Conservation (phyloP, 2,888 invertebrate species). For the Noctua janthe region DNA sequence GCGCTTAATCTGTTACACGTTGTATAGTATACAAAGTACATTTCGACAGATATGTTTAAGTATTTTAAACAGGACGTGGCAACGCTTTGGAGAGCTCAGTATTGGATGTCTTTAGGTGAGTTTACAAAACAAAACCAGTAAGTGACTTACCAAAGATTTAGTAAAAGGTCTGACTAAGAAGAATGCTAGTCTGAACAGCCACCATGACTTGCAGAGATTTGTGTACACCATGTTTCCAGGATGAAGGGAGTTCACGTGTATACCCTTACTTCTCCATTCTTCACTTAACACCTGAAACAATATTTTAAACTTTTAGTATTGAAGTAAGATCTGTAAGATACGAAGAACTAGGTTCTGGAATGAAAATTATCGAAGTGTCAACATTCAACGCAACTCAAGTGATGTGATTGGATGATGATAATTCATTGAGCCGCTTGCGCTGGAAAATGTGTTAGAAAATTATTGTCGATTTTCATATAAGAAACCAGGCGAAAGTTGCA, state of each 20-base stretch:
- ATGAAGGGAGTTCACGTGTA: conserved; percentile 95
- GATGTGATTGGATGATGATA: background rate
- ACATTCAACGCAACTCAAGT: background rate
- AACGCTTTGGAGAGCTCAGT: background rate
- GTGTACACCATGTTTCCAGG: conserved; percentile 98
- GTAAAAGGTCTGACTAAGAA: conserved; percentile 97
- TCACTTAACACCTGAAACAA: conserved; percentile 83
- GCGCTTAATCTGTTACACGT: too few species aligned
- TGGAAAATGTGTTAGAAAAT: background rate
- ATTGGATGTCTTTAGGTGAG: background rate
- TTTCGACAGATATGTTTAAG: background rate
- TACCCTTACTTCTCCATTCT: conserved; percentile 92
- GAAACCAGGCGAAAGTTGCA: background rate
- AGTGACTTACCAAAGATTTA: conserved; percentile 94
- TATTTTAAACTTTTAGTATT: background rate
- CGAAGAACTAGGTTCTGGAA: background rate
- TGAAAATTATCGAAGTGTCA: background rate
- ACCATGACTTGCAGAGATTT: conserved; percentile 94
- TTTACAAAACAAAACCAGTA: background rate
- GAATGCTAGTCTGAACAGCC: conserved; percentile 95
- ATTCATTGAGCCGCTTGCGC: fast-evolving
- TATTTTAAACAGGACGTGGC: background rate
- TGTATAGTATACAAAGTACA: background rate
- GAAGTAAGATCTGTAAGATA: background rate
- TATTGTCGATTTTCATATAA: background rate